Base-by-base conservation (phyloP, 2,888 invertebrate genomes). In the Invenusta paracnida region DNA sequence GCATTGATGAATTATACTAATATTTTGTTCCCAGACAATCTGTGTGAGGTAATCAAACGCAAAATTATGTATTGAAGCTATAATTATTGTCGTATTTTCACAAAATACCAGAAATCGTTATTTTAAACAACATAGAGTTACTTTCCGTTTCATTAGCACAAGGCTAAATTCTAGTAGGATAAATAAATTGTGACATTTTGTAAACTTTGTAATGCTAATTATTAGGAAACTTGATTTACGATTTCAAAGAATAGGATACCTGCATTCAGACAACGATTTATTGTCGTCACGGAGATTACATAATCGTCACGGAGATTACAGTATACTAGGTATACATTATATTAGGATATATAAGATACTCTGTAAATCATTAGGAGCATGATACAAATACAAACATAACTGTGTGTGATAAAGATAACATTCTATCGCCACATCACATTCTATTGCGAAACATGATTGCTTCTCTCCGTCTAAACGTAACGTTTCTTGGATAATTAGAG, bases 81-180 rank as follows among this genome's bases (percentile, higher is more conserved):
- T 73, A 73, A 73, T 73, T 73, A 73, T 73, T 73, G 73, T 73
- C 27, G 73, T 73, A 73, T 73, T 73, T 73, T 73, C 73, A 73
- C 73, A 73, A 73, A 73, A 73, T 73, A 73, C 73, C 73, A 73
- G 23, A 73, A 73, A 73, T 73, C 73, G 73, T 23, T 73, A 73
- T 73, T 73, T 73, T 73, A 73, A 73, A 73, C 73, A 73, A 73
- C 73, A 73, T 73, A 73, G 73, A 73, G 73, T 73, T 73, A 73
- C 73, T 73, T 73, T 73, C 73, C 27, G 73, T 73, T 73, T 73
- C 25, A 73, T 73, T 73, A 73, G 73, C 73, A 73, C 73, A 73
- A 73, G 73, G 73, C 17, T 73, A 23, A 73, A 73, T 73, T 73
- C 73, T 73, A 73, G 25, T 73, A 73, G 73, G 73, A 73, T 73